Percentiles rank a stretch among this genome's conserved stretches.
Conservation (phyloP, 2,888 invertebrate genomes). For the Sarcophaga subvicina region DNA sequence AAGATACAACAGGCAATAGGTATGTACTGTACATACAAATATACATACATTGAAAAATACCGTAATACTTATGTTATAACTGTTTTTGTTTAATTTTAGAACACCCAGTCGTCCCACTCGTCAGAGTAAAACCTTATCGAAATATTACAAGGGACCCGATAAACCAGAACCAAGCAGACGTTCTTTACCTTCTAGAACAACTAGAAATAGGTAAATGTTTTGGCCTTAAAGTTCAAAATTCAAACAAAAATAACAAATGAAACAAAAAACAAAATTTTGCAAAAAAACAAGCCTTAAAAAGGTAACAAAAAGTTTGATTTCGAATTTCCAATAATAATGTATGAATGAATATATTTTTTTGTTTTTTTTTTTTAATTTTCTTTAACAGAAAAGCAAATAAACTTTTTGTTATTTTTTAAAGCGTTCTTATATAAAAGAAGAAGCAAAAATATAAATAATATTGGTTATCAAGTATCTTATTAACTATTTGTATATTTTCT, state of each 20-base stretch:
- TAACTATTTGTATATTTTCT: constrained; percentile 27
- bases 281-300: not conserved
- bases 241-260: not conserved
- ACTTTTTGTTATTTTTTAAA: constrained; percentile 20
- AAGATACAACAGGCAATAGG: constrained; percentile 53
- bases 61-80: not conserved
- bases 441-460: not conserved
- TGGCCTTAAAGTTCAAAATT: not conserved
- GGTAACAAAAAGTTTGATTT: constrained; percentile 10
- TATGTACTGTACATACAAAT: constrained; percentile 16
- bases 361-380: not conserved
- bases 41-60: not conserved
- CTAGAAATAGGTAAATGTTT: constrained; percentile 71
- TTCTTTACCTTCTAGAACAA: constrained; percentile 66
- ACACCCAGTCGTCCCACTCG: constrained; percentile 76
- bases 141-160: constrained; percentile 79
- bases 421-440: not conserved
- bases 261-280: not conserved
- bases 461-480: constrained; percentile 30
- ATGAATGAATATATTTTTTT: not conserved
- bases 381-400: not conserved
- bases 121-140: constrained; percentile 79
- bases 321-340: not conserved
- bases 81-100: constrained; percentile 45
- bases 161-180: constrained; percentile 69